Conservation (phyloP, 2,888 invertebrate genomes). For the Cataglyphis cursor region DNA sequence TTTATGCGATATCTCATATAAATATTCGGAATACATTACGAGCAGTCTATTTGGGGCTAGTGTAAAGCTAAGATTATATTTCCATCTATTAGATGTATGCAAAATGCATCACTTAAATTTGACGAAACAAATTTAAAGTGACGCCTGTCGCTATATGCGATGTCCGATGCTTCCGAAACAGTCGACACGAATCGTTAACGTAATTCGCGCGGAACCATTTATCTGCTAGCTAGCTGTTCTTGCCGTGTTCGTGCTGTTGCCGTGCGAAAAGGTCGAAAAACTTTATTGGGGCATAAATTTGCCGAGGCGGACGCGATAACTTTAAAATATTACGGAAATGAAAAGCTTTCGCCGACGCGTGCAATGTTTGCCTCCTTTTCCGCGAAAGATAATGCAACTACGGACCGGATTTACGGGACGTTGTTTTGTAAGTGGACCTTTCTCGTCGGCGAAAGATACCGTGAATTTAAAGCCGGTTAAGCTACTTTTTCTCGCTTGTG, state of each 20-base stretch:
- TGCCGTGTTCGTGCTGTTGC: constrained; percentile 50
- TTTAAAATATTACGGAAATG: constrained; percentile 86
- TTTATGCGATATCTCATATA: constrained; percentile 30
- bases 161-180: constrained; percentile 2
- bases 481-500: constrained; percentile 77
- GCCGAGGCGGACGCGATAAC: constrained; percentile 84
- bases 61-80: constrained; percentile 41
- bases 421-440: constrained; percentile 80
- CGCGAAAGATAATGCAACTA: constrained; percentile 85
- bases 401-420: constrained; percentile 83
- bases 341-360: constrained; percentile 83
- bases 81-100: constrained; percentile 24
- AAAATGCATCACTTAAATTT: constrained; percentile 17
- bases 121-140: constrained; percentile 35
- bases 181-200: constrained; percentile 56
- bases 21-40: constrained; percentile 43
- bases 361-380: constrained; percentile 84
- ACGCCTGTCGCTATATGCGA: neutral
- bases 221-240: constrained; percentile 45
- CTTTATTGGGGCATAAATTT: constrained; percentile 85
- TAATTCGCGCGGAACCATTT: constrained; percentile 66
- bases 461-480: constrained; percentile 81
- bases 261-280: constrained; percentile 75
- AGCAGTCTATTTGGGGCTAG: constrained; percentile 23
- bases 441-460: constrained; percentile 80